Conservation (phyloP, 2,113 vertebrate species). For the Bungarus multicinctus region DNA sequence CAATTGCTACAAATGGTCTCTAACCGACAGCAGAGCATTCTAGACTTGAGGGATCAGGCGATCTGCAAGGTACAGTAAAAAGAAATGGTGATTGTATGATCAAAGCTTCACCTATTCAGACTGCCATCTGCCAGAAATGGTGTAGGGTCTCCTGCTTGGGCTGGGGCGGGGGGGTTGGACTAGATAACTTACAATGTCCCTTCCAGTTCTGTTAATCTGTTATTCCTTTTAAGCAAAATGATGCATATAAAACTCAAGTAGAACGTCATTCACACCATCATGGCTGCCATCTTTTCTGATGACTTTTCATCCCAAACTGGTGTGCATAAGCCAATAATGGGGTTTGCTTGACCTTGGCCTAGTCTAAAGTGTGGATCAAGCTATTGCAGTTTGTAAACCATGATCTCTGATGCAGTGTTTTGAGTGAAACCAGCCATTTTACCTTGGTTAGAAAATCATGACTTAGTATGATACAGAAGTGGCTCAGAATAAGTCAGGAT, state of each 20-base stretch:
- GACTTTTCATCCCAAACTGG: background rate
- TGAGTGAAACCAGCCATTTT: background rate
- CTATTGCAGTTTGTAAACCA: background rate
- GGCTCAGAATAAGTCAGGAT: background rate
- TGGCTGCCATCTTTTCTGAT: background rate
- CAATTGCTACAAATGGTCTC: background rate
- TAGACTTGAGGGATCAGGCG: background rate
- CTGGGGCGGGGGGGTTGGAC: no score
- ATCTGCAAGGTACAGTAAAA: background rate
- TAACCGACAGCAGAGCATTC: background rate
- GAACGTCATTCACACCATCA: background rate
- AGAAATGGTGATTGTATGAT: background rate
- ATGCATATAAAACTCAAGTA: background rate
- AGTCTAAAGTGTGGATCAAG: background rate
- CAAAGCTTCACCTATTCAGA: background rate
- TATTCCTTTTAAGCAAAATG: background rate
- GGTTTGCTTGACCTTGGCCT: background rate
- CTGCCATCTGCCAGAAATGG: no score
- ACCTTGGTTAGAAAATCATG: background rate
- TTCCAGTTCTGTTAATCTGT: no score
- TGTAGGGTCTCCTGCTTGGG: no score
- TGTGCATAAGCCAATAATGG: background rate
- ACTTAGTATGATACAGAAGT: background rate
- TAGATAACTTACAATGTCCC: no score
- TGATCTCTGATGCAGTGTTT: background rate